phyloP scores from a whole-genome alignment of 1,140 invertebrate genomes.

The Pseudachorutes palmiensis region DNA sequence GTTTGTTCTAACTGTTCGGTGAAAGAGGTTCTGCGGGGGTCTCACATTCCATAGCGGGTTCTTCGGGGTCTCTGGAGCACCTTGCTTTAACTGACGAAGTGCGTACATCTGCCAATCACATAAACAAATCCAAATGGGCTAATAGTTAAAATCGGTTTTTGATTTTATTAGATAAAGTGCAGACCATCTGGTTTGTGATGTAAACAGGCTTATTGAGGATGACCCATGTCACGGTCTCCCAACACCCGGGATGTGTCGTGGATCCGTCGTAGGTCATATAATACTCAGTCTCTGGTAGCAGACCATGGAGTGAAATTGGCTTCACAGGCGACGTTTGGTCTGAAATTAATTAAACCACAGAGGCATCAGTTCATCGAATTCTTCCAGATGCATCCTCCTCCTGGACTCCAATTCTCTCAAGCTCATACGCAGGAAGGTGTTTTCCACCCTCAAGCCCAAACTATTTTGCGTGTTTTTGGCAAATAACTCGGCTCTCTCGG shows the following conservation, averaged over 20 bases:
- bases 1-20: conserved; percentile 85
- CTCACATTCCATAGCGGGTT: conserved; percentile 87
- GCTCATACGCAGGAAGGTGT: no score
- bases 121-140: conserved; percentile 13
- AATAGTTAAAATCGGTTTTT: neutral
- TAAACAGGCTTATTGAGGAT: conserved; percentile 95
- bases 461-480: neutral
- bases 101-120: conserved; percentile 61
- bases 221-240: conserved; percentile 90
- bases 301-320: conserved; percentile 67
- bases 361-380: conserved; percentile 7
- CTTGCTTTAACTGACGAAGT: conserved; percentile 75
- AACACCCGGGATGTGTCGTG: conserved; percentile 84
- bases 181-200: conserved; percentile 86
- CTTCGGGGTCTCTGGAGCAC: conserved; percentile 71
- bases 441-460: no score
- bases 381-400: no score
- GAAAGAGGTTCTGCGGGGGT: conserved; percentile 77
- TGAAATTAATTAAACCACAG: conserved; percentile 41
- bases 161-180: conserved; percentile 14
- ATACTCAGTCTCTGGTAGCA: conserved; percentile 83
- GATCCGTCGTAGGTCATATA: conserved; percentile 97
- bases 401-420: no score
- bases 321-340: conserved; percentile 72
- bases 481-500: neutral